phyloP scores from a whole-genome alignment of 2,888 invertebrate genomes.

The Rhingia rostrata region DNA sequence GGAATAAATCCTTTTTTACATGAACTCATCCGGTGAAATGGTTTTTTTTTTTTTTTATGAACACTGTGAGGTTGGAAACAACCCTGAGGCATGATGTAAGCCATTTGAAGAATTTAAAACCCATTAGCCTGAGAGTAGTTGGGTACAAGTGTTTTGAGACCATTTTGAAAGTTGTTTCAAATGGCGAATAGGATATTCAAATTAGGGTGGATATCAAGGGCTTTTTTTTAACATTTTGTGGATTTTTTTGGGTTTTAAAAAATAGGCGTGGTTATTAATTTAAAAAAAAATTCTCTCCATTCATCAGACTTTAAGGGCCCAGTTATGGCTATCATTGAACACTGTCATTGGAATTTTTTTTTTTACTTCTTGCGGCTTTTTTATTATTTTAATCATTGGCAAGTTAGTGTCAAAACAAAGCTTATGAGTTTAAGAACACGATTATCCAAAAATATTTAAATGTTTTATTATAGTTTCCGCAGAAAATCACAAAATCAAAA shows the following conservation, averaged over 20 bases:
- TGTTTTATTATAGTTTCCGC: too few relatives aligned
- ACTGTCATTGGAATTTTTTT: too few relatives aligned
- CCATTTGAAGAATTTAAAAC: conserved; percentile 55
- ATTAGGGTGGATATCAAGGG: conserved; percentile 25
- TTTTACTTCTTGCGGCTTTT: too few relatives aligned
- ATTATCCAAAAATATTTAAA: too few relatives aligned
- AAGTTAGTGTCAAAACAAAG: too few relatives aligned
- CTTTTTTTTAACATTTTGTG: neutral
- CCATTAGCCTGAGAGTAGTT: conserved; percentile 50
- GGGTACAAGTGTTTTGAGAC: conserved; percentile 2
- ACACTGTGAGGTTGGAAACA: neutral
- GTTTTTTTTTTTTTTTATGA: conserved; percentile 33
- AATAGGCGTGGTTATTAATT: conserved; percentile 18
- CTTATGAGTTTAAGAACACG: too few relatives aligned
- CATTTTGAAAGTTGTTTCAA: conserved; percentile 55
- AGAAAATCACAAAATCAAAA: too few relatives aligned
- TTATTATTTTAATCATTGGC: too few relatives aligned
- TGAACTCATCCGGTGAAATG: conserved; percentile 71
- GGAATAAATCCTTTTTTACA: conserved; percentile 70
- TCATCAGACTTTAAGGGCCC: too few relatives aligned
- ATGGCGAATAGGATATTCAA: conserved; percentile 54
- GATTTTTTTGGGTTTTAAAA: too few relatives aligned
- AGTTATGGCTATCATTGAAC: too few relatives aligned
- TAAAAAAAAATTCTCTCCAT: neutral
- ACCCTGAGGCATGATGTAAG: conserved; percentile 26